These are phyloP conservation scores for Brachionus asplanchnoidis DNA, from an alignment of 1,140 invertebrate species.

Conservation along the genomic window DNA sequence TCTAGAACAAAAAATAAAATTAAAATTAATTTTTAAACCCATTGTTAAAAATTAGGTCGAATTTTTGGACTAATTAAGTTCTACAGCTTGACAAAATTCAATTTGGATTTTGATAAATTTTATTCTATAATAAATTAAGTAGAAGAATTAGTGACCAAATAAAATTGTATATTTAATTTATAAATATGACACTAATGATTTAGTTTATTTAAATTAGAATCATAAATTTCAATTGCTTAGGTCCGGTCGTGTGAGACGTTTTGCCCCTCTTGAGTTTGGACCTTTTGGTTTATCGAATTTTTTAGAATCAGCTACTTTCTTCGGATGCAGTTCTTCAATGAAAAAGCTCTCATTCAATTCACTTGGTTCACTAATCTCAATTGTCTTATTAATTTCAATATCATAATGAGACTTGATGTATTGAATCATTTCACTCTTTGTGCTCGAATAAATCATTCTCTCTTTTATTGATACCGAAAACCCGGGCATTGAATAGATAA, in stretches of 20 bases:
- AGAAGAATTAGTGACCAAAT: background rate
- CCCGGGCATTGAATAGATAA: conserved; percentile 95
- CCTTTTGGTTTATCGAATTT: conserved; percentile 90
- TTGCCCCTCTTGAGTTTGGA: conserved; percentile 81
- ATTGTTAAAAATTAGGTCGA: background rate
- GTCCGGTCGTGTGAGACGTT: conserved; percentile 66
- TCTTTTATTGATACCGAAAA: conserved; percentile 88
- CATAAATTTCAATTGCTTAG: background rate
- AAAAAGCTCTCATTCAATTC: conserved; percentile 84
- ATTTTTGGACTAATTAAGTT: background rate
- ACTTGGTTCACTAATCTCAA: conserved; percentile 81
- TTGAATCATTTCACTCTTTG: conserved; percentile 63
- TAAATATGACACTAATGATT: background rate
- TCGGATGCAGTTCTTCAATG: conserved; percentile 87
- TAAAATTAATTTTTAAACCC: too few species aligned
- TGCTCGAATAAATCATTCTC: conserved; percentile 94
- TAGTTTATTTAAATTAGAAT: background rate
- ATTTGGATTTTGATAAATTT: background rate
- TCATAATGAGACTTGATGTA: conserved; percentile 63
- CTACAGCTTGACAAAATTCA: background rate
- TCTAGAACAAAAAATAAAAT: too few species aligned
- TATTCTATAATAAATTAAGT: background rate
- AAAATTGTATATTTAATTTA: background rate
- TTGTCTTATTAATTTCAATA: conserved; percentile 77
- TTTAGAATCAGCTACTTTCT: conserved; percentile 62